Evolutionary conservation across 1,140 invertebrate genomes (phyloP).

Genomic region (Halesus radiatus): DNA sequence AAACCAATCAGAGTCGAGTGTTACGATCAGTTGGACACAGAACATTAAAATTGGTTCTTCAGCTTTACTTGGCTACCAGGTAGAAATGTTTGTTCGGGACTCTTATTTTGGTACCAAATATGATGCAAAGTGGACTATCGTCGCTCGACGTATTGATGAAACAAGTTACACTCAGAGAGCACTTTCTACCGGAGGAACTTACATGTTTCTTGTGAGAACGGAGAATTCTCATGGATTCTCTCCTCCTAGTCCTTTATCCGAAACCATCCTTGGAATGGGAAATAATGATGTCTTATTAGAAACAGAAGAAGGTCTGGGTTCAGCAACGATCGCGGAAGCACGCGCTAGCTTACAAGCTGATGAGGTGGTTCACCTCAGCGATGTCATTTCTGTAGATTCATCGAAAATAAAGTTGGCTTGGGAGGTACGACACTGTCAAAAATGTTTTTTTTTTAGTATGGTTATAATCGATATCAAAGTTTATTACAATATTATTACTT

Average conservation of each 20-base stretch:
- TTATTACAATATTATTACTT: not conserved
- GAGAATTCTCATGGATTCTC: constrained; percentile 89
- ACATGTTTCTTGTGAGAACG: constrained; percentile 88
- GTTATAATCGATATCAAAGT: not conserved
- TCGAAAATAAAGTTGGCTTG: constrained; percentile 87
- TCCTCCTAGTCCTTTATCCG: constrained; percentile 77
- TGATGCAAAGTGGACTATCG: constrained; percentile 72
- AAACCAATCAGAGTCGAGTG: constrained; percentile 81
- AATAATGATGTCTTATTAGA: constrained; percentile 63
- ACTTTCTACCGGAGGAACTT: constrained; percentile 80
- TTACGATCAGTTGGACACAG: constrained; percentile 87
- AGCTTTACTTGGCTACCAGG: constrained; percentile 84
- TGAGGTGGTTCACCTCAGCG: constrained; percentile 83
- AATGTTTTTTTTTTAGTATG: not conserved
- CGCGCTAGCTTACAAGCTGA: constrained; percentile 73
- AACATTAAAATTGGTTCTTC: constrained; percentile 84
- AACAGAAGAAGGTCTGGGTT: constrained; percentile 71
- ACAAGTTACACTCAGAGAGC: constrained; percentile 76
- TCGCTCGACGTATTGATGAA: constrained; percentile 73
- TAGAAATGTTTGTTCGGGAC: constrained; percentile 76
- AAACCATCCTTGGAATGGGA: constrained; percentile 74
- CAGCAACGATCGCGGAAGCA: constrained; percentile 77
- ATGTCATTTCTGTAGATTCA: constrained; percentile 85
- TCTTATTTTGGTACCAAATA: constrained; percentile 48
- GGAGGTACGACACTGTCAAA: constrained; percentile 72